phyloP scores from a whole-genome alignment of 2,113 vertebrate species.

The Callithrix jacchus region DNA sequence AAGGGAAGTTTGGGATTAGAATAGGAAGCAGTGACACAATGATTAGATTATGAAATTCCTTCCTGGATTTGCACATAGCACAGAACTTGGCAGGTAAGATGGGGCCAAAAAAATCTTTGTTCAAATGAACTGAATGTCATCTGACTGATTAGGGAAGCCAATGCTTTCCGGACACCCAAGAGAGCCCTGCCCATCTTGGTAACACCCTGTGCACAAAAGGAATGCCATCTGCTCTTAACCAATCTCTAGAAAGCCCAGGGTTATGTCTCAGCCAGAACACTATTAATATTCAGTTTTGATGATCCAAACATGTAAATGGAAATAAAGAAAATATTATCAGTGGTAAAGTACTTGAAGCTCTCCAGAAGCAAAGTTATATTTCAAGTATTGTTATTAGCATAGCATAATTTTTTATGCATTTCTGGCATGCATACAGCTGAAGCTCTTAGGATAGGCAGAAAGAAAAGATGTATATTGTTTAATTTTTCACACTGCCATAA shows the following conservation, averaged over 20 bases:
- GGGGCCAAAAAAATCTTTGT: neutral
- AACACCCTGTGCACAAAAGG: neutral
- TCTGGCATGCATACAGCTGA: neutral
- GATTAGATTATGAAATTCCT: neutral
- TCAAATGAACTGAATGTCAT: neutral
- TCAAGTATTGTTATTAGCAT: neutral
- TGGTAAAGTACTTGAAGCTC: neutral
- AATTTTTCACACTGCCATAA: too few species aligned
- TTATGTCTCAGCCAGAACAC: neutral
- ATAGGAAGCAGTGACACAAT: conserved; percentile 32
- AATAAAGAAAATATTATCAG: neutral
- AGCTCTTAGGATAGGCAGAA: neutral
- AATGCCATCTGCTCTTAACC: neutral
- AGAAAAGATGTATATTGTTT: neutral
- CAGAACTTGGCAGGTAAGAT: neutral
- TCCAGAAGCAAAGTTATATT: neutral
- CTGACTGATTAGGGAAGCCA: neutral
- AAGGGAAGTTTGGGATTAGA: conserved; percentile 47
- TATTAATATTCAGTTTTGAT: neutral
- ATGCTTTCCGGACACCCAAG: neutral
- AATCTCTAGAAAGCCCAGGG: neutral
- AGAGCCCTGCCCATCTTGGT: neutral
- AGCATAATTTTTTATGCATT: neutral
- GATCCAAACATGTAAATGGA: neutral
- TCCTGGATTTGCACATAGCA: conserved; percentile 26